Evolutionary conservation across 2,113 vertebrate genomes (phyloP), one percentile per base, ranked within the genome.

Genomic region (Oncorhynchus mykiss): DNA sequence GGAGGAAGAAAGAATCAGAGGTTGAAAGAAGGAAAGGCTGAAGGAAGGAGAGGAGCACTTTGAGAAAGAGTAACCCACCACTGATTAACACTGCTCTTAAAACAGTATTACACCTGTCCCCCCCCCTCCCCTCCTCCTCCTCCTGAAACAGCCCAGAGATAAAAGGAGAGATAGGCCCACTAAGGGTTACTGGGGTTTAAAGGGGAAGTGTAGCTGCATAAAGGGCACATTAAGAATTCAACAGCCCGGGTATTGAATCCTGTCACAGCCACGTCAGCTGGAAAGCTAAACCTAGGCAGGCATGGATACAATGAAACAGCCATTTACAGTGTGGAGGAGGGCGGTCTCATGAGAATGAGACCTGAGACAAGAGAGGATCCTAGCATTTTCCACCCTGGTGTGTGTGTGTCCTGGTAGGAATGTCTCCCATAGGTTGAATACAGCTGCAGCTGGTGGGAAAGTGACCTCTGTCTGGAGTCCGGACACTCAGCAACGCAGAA

Each of bases 181-280:
- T 81, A 83, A 80, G 66, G 76, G 65, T n/a, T 18, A 22, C 25
- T 2, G 0, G 74, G 78, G 66, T 81, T 83, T 86, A 77, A 64
- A 71, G 69, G 67, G 77, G 83, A 84, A 74, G 60, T 80, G 75
- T 74, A 82, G 70, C 78, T 80, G 76, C 81, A 71, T 54, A 84
- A 82, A 87, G 82, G 84, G 80, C 75, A 81, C 86, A 88, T 87
- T 86, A 88, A 83, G 65, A 84, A 90, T 88, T 88, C 83, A 86
- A 75, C 74, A 87, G 80, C 77, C 59, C 16, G 51, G 34, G 39
- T 12, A 51, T 54, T 54, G 51, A 54, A 71, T 45, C 54, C 31
- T 51, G 51, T 54, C 16, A 16, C 11, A 68, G 62, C 77, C 79
- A 78, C 78, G 77, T 87, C 80, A 80, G 76, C 80, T 77, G 81